phyloP scores from a whole-genome alignment of 92 coral and sea anemone species.

The Zoanthus gigantus region DNA sequence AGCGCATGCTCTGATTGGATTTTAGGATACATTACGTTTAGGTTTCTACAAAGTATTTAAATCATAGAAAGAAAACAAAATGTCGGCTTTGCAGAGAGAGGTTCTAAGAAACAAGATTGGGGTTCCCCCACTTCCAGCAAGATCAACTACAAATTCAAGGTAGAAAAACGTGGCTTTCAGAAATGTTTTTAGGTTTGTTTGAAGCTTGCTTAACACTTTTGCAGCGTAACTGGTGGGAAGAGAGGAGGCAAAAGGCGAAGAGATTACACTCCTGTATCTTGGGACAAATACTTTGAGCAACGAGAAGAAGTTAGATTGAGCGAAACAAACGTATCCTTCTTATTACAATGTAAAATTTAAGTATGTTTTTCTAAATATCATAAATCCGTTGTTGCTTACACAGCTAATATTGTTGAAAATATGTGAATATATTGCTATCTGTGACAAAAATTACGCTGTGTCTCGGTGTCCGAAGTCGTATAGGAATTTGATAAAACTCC shows the following conservation, averaged over 20 bases:
- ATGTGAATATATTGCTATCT: too few species aligned
- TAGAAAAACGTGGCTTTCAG: constrained; percentile 12
- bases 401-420: too few species aligned
- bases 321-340: constrained; percentile 84
- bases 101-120: constrained; percentile 77
- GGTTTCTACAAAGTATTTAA: constrained; percentile 1
- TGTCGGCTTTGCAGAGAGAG: constrained; percentile 85
- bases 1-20: constrained; percentile 15
- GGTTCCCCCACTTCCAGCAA: constrained; percentile 78
- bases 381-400: too few species aligned
- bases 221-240: constrained; percentile 34
- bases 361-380: too few species aligned
- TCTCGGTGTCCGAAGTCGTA: too few species aligned
- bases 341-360: too few species aligned
- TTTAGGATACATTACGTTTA: constrained; percentile 2
- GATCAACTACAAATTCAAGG: constrained; percentile 64
- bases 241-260: constrained; percentile 65
- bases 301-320: constrained; percentile 76
- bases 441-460: too few species aligned
- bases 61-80: constrained; percentile 60
- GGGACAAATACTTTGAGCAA: constrained; percentile 87
- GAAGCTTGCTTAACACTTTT: background rate
- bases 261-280: constrained; percentile 87
- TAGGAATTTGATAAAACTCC: too few species aligned
- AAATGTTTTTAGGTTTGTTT: background rate